Base-by-base conservation (phyloP, 2,888 invertebrate species). In the Leuctra nigra region DNA sequence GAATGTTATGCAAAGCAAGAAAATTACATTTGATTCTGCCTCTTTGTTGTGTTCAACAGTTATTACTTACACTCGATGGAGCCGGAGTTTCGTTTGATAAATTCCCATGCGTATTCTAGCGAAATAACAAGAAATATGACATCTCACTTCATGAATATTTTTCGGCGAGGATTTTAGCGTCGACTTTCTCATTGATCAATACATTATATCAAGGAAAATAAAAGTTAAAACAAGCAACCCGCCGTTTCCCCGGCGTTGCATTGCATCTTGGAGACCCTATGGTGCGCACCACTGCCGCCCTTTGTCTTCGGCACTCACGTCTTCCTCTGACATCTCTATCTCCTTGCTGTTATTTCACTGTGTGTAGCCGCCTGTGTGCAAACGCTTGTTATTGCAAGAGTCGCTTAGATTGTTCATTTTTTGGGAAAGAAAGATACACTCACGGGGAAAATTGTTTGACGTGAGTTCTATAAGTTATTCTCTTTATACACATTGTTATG, bases 311-410 rank as follows among this genome's bases (percentile, higher is more conserved):
- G n/a, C n/a, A n/a, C n/a, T n/a, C n/a, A n/a, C n/a, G n/a, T n/a
- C n/a, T n/a, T n/a, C n/a, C n/a, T n/a, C n/a, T 57, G 53, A 57
- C 53, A 52, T 56, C 46, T 46, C 35, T 36, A 53, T 53, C 47
- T 33, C 25, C 46, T 52, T 48, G 55, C 29, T 55, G 50, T 55
- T 55, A 55, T 57, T 57, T 57, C 35, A 33, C 24, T 36, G 35
- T 35, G 53, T 47, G n/a, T 46, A 53, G 25, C 24, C 56, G 25
- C 24, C 46, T n/a, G 16, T 53, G 13, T 57, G 35, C 46, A n/a
- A n/a, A n/a, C 46, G 50, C 46, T 46, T 53, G 44, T 53, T 53
- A 53, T 53, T 46, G 29, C 22, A 39, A 38, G 25, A 23, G 24
- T 48, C 38, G 39, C 47, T 35, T 18, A 13, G 24, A 13, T 47